Evolutionary conservation across 2,888 invertebrate species (phyloP), one percentile per base, ranked within the genome.

Genomic region (Diloba caeruleocephala): DNA sequence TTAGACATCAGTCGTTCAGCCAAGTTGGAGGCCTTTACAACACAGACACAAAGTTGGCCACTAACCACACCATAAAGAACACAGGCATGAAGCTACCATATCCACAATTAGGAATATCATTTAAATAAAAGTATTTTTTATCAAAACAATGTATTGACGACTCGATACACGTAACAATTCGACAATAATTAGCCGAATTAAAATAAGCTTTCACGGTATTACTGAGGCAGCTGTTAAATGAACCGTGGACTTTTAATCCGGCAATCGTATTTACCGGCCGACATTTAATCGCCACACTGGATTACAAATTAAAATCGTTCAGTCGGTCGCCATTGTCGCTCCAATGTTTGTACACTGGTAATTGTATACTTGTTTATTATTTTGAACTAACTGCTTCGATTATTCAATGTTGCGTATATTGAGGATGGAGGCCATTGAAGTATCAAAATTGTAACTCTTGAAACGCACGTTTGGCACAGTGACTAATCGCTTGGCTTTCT

Each of bases 201-300:
- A 79, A 79, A 78, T 78, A 79, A 81, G 76, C 79, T 73, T 70
- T 63, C 58, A 66, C 71, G 60, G 66, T 57, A 71, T 67, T 64
- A 72, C 55, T 33, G 60, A 65, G 71, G 67, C 76, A 56, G 67
- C 52, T 55, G 81, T 75, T 79, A 81, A 87, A 86, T 85, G 85
- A 83, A 82, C 84, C 80, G 85, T 79, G 77, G 69, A 78, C 74
- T 85, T 85, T 87, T 82, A 87, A 87, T 85, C 86, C 83, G 45
- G 60, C 63, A 65, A 74, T 75, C 75, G 79, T 78, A 79, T 82
- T 81, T 78, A 78, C 78, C 73, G 79, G 71, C 62, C 54, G 50
- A 42, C 62, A 67, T 67, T 78, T 76, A 79, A 78, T 78, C 76
- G 68, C 73, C 66, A 54, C 67, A 71, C 64, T 55, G 79, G 74